Evolutionary conservation across 2,888 invertebrate genomes (phyloP), one percentile per base, ranked within the genome.

Genomic region (Drosophila lacicola): DNA sequence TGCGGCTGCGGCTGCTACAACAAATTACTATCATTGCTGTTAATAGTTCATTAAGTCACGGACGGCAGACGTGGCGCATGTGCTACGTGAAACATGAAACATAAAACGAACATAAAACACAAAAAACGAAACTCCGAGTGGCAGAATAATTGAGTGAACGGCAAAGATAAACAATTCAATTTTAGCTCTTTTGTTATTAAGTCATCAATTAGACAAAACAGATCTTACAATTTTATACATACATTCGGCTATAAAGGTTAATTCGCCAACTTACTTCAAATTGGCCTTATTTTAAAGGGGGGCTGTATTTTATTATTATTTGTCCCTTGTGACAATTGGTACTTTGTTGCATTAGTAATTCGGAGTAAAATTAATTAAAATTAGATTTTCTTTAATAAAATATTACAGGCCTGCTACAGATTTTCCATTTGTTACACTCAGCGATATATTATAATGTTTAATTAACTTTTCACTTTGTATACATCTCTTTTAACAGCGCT

Each of bases 71-170:
- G 79, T 78, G 84, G 55, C 75, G 65, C 78, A 75, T 71, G 74
- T 71, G 75, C 68, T 71, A 76, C 84, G 81, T 80, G 81, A 71
- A 81, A 78, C 83, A 63, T 78, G 74, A 83, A 79, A 74, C 76
- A 71, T 72, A 74, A 80, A 82, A 70, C 69, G 65, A 64, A 82
- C 78, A 77, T 63, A 63, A 78, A 75, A 68, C 60, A 21, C 33
- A 42, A 68, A 68, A 72, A 47, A 33, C 51, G 45, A 69, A 68
- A 61, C 72, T 57, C 54, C 80, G 85, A 86, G 88, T 86, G 88
- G 85, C 85, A 86, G 88, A 86, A 86, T 88, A 86, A 86, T 86
- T 88, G 88, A 86, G 88, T 88, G 85, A 86, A 88, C 71, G 85
- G 81, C 75, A 75, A 77, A 63, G 80, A 88, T 85, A 88, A 88